Conservation (phyloP, 2,888 invertebrate genomes). For the Neuroscelio doddi region DNA sequence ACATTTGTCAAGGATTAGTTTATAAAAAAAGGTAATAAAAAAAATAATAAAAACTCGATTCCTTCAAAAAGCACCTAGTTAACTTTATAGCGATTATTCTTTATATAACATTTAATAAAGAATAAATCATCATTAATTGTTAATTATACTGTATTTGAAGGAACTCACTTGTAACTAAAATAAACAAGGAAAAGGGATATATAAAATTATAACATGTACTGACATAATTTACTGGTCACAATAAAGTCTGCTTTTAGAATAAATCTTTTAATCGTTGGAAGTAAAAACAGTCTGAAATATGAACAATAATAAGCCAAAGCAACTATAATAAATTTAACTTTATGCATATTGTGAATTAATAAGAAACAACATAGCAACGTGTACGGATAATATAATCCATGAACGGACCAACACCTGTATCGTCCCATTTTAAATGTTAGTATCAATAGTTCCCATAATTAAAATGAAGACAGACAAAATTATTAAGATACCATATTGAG, state of each 20-base stretch:
- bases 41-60: too few relatives aligned
- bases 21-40: too few relatives aligned
- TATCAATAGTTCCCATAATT: conserved; percentile 25
- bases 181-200: conserved; percentile 1
- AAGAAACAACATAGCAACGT: conserved; percentile 21
- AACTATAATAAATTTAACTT: conserved; percentile 5
- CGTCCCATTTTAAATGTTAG: conserved; percentile 16
- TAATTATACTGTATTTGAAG: neutral
- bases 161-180: conserved; percentile 1
- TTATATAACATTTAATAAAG: too few relatives aligned
- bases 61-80: too few relatives aligned
- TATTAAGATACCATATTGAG: conserved; percentile 54
- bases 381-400: neutral
- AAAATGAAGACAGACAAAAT: conserved; percentile 21
- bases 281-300: conserved; percentile 2
- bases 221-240: conserved; percentile 30
- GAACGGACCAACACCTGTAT: conserved; percentile 32
- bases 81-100: too few relatives aligned
- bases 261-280: conserved; percentile 1
- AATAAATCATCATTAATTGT: too few relatives aligned
- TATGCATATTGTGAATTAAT: conserved; percentile 12
- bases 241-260: conserved; percentile 17
- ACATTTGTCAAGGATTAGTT: too few relatives aligned
- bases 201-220: conserved; percentile 36
- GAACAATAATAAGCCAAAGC: conserved; percentile 22